Base-by-base conservation (phyloP, 2,888 invertebrate species). In the Drosophila mettleri region DNA sequence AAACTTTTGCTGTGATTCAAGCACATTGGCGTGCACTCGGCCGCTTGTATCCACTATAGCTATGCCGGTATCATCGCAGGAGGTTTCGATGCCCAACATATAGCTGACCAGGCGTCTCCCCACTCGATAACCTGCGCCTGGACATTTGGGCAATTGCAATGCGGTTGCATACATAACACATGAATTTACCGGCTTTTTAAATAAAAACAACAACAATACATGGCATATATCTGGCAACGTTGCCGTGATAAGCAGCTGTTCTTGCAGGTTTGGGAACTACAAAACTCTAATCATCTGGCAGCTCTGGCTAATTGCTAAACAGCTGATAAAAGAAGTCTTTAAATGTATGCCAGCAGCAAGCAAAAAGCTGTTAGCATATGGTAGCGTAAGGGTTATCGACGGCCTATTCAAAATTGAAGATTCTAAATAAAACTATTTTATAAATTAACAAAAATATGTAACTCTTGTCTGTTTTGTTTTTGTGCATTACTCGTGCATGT, bases 51-150 rank as follows among this genome's bases (percentile, higher is more conserved):
- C 94, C 8, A 99, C 95, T 73, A 99, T 93, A 41, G 98, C 98
- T 89, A 96, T 96, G 22, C 98, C 98, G 1, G 99, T 99, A 91
- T 99, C 99, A 93, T 99, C 99, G 91, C 98, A 99, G 70, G 98
- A 98, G 5, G 98, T 98, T 94, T 99, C 99, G 84, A 99, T 98
- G 7, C 99, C 99, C 77, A 99, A 93, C 58, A 99, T 93, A 63
- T 79, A 81, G 67, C 77, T 74, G 52, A 78, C 14, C 10, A 51
- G 18, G 6, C 78, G 69, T 4, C 29, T 38, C 14, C 16, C 31
- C 14, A 34, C 2, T 2, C 41, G 34, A 7, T 33, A 18, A 16
- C 9, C 5, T 3, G 22, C 36, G 0, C 22, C 16, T 8, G 39
- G 14, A 5, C 24, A 38, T 66, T 38, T 62, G 0, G 39, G 27